Percentiles rank a stretch among this genome's conserved stretches.
These are phyloP conservation scores for Mustelus asterias DNA, from an alignment of 2,113 vertebrate species.

Conservation along the genomic window DNA sequence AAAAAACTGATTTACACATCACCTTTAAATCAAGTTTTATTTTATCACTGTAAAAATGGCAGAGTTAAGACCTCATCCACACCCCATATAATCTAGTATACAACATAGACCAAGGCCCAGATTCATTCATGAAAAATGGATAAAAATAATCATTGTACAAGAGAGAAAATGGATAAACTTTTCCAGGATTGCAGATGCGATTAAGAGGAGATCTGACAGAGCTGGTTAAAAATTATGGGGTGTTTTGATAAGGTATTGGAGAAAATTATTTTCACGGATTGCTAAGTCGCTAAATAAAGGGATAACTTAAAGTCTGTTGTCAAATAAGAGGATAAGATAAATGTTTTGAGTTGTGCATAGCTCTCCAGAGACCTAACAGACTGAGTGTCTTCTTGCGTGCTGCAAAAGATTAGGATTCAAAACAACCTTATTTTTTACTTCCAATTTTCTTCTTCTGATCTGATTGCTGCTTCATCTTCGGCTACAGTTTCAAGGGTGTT, in stretches of 20 bases:
- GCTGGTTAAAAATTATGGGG: background rate
- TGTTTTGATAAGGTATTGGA: background rate
- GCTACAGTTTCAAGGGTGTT: background rate
- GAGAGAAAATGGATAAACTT: background rate
- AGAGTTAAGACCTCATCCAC: background rate
- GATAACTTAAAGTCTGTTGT: background rate
- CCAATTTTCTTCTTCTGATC: too few species aligned
- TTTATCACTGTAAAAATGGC: background rate
- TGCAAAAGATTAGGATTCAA: background rate
- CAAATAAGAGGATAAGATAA: background rate
- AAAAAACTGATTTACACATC: background rate
- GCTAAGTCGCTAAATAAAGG: background rate
- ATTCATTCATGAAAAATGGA: background rate
- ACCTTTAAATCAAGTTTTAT: background rate
- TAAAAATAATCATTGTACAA: background rate
- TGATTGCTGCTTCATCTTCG: too few species aligned
- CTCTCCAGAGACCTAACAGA: background rate
- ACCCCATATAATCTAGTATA: background rate
- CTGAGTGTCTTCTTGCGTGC: background rate
- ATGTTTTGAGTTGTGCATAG: background rate
- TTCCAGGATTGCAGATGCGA: background rate
- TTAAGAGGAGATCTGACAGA: background rate
- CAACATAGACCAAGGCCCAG: background rate
- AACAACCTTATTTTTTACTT: background rate
- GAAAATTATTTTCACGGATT: background rate